Evolutionary conservation across 2,888 invertebrate genomes (phyloP).

Genomic region (Atrina japonica): DNA sequence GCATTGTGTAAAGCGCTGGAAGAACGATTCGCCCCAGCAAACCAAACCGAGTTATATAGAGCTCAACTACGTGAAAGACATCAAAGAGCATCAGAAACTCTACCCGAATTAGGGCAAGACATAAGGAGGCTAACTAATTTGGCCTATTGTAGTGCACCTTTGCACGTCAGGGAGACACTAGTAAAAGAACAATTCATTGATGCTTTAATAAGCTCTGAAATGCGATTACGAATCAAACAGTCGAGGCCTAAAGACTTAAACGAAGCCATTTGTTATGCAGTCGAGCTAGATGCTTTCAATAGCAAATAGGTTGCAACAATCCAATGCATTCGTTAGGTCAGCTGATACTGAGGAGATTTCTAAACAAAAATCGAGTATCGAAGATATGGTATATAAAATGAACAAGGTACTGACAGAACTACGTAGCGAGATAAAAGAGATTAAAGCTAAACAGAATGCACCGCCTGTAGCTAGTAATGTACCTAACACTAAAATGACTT

Average conservation of each 20-base stretch:
- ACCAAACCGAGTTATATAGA: background rate
- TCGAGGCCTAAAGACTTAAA: conserved; percentile 18
- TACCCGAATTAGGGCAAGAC: background rate
- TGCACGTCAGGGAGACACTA: too few relatives aligned
- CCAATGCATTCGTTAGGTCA: too few relatives aligned
- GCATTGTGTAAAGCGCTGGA: background rate
- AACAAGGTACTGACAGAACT: too few relatives aligned
- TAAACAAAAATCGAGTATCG: background rate
- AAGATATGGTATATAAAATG: background rate
- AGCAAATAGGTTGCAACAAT: too few relatives aligned
- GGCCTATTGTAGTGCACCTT: background rate
- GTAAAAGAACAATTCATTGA: too few relatives aligned
- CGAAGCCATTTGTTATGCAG: conserved; percentile 20
- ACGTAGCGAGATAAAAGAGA: background rate
- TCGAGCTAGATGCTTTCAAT: conserved; percentile 25
- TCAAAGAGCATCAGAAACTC: background rate
- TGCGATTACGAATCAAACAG: conserved; percentile 28
- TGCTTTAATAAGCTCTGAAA: conserved; percentile 6
- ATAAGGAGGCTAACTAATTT: background rate
- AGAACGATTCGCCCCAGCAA: too few relatives aligned
- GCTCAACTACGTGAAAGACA: too few relatives aligned
- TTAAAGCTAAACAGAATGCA: background rate
- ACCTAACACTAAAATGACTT: too few relatives aligned
- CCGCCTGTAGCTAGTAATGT: too few relatives aligned
- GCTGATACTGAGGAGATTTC: background rate